These are phyloP conservation scores for Siphlonurus alternatus DNA, from an alignment of 2,888 invertebrate genomes.

Conservation along the genomic window DNA sequence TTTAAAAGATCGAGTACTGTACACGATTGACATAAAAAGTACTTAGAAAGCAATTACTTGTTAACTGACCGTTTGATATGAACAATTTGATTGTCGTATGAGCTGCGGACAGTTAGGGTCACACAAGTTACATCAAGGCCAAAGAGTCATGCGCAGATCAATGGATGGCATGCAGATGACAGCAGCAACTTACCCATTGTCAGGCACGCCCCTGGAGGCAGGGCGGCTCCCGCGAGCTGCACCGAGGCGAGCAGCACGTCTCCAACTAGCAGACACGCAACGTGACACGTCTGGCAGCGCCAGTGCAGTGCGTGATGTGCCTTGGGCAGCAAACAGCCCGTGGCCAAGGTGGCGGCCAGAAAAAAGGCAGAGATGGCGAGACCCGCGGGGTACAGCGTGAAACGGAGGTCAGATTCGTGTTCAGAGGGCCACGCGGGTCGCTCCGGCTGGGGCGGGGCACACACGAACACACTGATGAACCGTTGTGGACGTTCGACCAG, in stretches of 20 bases:
- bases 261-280: constrained; percentile 64
- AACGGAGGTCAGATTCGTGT: constrained; percentile 33
- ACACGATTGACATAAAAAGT: no score
- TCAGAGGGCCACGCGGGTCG: constrained; percentile 5
- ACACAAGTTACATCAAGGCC: no score
- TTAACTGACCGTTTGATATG: no score
- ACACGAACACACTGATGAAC: constrained; percentile 2
- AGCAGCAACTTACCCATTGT: constrained; percentile 53
- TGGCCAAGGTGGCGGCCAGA: constrained; percentile 61
- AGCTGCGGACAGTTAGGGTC: no score
- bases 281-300: constrained; percentile 77
- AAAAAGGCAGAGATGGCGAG: constrained; percentile 66
- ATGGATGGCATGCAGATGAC: no score
- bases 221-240: constrained; percentile 46
- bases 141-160: no score
- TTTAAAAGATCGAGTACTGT: no score
- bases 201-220: constrained; percentile 44
- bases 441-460: neutral
- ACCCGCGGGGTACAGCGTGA: constrained; percentile 58
- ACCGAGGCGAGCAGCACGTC: constrained; percentile 62
- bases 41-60: no score
- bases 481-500: neutral
- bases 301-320: constrained; percentile 76
- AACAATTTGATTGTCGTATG: no score
- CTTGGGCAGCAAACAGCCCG: constrained; percentile 61